Evolutionary conservation across 2,113 vertebrate genomes (phyloP).

Genomic region (Elanus axillaris): DNA sequence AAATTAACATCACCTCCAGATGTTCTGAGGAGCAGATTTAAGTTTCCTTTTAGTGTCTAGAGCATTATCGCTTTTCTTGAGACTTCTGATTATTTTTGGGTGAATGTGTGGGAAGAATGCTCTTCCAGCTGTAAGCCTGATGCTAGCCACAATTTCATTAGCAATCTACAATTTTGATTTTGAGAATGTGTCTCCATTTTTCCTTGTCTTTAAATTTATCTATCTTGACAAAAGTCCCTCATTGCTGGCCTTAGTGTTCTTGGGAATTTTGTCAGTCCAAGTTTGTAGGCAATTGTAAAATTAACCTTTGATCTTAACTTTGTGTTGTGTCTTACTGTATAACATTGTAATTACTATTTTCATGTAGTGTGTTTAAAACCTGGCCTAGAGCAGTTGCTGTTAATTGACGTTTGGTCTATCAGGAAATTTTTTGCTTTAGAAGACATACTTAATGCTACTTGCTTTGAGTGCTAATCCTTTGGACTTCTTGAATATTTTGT

Average conservation of each 20-base stretch:
- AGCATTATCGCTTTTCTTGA: not conserved
- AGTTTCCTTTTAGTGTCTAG: not conserved
- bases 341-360: not conserved
- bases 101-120: not conserved
- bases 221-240: not conserved
- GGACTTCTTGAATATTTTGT: conserved; percentile 1
- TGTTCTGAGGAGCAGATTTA: not conserved
- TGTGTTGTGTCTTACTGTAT: not conserved
- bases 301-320: conserved; percentile 20
- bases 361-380: not conserved
- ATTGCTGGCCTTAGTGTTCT: not conserved
- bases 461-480: conserved; percentile 17
- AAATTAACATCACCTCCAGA: not conserved
- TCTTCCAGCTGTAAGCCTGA: not conserved
- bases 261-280: not conserved
- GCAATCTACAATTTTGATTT: not conserved
- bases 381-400: not conserved
- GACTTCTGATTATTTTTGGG: not conserved
- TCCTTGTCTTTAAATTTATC: not conserved
- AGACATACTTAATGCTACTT: conserved; percentile 40
- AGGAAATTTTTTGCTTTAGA: conserved; percentile 41
- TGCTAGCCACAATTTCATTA: not conserved
- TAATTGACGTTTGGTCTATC: not conserved
- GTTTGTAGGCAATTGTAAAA: not conserved
- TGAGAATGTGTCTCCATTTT: not conserved